phyloP scores from a whole-genome alignment of 92 coral and sea anemone species.

The Epizoanthus rinbou region DNA sequence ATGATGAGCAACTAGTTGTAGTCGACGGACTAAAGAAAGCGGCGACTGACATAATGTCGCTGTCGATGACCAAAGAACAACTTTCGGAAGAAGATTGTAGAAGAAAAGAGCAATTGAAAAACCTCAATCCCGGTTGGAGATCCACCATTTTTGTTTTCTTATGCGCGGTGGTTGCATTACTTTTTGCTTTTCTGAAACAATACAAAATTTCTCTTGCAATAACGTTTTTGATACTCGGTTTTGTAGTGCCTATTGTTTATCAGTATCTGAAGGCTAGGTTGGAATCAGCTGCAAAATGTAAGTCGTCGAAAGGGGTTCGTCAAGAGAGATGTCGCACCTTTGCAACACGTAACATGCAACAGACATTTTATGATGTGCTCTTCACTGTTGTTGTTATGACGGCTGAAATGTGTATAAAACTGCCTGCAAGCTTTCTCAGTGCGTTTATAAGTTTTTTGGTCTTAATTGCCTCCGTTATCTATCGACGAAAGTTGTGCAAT shows the following conservation, averaged over 20 bases:
- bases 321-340: not conserved
- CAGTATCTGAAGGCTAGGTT: not conserved
- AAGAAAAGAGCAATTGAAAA: not conserved
- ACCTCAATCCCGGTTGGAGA: not conserved
- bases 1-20: constrained; percentile 60
- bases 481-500: constrained; percentile 42
- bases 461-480: constrained; percentile 35
- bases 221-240: constrained; percentile 1
- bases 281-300: not conserved
- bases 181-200: constrained; percentile 18
- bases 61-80: constrained; percentile 1
- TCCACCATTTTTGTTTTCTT: constrained; percentile 12
- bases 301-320: not conserved
- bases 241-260: constrained; percentile 11
- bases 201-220: constrained; percentile 21
- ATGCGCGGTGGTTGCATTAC: not conserved
- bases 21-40: constrained; percentile 68
- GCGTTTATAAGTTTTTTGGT: constrained; percentile 19
- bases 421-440: constrained; percentile 11
- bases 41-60: constrained; percentile 49
- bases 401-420: constrained; percentile 13
- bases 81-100: not conserved
- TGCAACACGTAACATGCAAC: not conserved
- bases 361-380: constrained; percentile 13
- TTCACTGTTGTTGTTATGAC: constrained; percentile 4